phyloP scores from a whole-genome alignment of 2,888 invertebrate genomes.

The Heliconius sara region DNA sequence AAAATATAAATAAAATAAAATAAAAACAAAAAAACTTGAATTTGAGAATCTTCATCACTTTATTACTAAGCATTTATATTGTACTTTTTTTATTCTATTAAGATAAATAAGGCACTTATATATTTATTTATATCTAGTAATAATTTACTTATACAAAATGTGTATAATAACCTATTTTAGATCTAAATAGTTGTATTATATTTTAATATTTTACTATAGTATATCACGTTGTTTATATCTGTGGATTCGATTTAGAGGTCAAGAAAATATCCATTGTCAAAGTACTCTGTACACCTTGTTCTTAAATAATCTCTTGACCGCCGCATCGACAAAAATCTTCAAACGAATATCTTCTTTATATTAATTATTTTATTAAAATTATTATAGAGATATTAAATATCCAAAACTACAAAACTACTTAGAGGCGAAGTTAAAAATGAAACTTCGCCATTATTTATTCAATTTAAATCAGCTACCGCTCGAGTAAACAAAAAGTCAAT shows the following conservation, averaged over 20 bases:
- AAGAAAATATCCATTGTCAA: slow-evolving; percentile 21
- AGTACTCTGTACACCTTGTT: slow-evolving; percentile 11
- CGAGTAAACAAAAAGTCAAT: not conserved
- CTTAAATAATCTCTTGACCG: slow-evolving; percentile 19
- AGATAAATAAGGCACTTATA: no score
- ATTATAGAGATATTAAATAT: not conserved
- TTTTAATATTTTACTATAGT: not conserved
- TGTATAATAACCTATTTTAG: no score
- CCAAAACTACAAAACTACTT: slow-evolving; percentile 10
- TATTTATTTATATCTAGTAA: no score
- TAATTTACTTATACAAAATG: no score
- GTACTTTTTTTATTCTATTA: no score
- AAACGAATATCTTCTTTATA: not conserved
- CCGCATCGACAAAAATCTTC: not conserved
- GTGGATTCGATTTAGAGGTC: slow-evolving; percentile 10
- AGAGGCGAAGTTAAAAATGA: not conserved
- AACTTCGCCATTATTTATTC: slow-evolving; percentile 27
- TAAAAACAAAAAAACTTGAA: no score
- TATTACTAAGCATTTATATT: no score
- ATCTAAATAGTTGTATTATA: not conserved
- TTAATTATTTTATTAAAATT: not conserved
- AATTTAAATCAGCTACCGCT: not conserved
- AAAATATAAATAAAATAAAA: no score
- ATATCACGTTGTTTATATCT: not conserved
- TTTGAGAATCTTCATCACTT: no score